phyloP scores from a whole-genome alignment of 1,140 invertebrate genomes.

The Bombus fervidus region DNA sequence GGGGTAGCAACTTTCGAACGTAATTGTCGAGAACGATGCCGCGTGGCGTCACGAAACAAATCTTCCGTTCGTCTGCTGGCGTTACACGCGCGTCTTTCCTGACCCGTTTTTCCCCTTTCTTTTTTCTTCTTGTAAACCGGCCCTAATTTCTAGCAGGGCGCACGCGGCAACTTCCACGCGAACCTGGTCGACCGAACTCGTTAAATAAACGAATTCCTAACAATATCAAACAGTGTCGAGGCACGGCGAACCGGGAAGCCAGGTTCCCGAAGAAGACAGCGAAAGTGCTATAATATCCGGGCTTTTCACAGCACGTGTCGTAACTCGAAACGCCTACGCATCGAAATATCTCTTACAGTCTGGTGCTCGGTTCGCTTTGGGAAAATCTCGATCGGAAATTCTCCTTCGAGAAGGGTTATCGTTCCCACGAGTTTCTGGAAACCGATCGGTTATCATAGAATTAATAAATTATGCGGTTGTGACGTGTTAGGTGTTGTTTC shows the following conservation, averaged over 20 bases:
- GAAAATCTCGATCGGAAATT: conserved; percentile 2
- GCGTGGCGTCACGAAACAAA: background rate
- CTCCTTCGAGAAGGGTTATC: background rate
- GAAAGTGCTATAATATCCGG: conserved; percentile 28
- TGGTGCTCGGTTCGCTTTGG: background rate
- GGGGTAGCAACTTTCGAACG: background rate
- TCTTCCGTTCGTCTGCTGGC: background rate
- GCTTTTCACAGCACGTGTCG: conserved; percentile 36
- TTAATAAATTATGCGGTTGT: background rate
- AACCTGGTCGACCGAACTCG: background rate
- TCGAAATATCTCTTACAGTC: background rate
- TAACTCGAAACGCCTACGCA: conserved; percentile 24
- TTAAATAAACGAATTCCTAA: conserved; percentile 42
- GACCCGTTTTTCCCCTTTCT: background rate
- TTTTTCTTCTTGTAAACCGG: conserved; percentile 2
- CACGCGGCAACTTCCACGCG: background rate
- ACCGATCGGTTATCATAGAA: background rate
- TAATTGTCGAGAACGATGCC: conserved; percentile 20
- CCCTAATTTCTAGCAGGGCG: background rate
- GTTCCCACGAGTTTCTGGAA: background rate
- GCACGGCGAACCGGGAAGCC: conserved; percentile 13
- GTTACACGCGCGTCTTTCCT: background rate
- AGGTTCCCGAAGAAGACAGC: background rate
- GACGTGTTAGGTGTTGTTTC: background rate
- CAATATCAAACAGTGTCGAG: conserved; percentile 31